These are phyloP conservation scores for Anodontia alba DNA, from an alignment of 2,888 invertebrate species.

Conservation along the genomic window DNA sequence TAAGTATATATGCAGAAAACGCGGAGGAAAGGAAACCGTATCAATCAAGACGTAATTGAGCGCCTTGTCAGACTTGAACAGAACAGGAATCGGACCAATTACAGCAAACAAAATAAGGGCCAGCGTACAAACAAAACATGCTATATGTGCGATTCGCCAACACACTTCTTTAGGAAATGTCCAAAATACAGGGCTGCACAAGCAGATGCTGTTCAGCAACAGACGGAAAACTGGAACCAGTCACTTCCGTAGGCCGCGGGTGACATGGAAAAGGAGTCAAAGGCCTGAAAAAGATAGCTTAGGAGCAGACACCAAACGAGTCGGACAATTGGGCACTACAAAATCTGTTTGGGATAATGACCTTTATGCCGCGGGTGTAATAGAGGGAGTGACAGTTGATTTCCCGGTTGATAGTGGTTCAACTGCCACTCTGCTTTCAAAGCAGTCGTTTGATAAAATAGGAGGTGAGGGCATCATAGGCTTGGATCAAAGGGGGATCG, in stretches of 20 bases:
- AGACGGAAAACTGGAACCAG: conserved; percentile 26
- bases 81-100: background rate
- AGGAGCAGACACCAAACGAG: background rate
- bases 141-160: background rate
- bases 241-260: conserved; percentile 32
- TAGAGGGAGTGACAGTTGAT: background rate
- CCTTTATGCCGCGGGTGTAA: background rate
- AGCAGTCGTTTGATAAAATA: background rate
- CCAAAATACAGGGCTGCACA: background rate
- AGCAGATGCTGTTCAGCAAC: background rate
- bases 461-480: background rate
- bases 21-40: too few species aligned
- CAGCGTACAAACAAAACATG: background rate
- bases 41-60: background rate
- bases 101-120: background rate
- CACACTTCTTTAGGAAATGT: conserved; percentile 16
- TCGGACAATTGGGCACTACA: conserved; percentile 13
- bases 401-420: conserved; percentile 1
- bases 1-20: too few species aligned
- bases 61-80: conserved; percentile 8
- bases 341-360: conserved; percentile 3
- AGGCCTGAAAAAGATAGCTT: conserved; percentile 4
- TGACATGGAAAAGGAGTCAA: background rate
- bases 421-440: background rate
- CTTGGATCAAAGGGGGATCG: background rate